phyloP scores from a whole-genome alignment of 23 tunicate species.

The Corella eumyota region DNA sequence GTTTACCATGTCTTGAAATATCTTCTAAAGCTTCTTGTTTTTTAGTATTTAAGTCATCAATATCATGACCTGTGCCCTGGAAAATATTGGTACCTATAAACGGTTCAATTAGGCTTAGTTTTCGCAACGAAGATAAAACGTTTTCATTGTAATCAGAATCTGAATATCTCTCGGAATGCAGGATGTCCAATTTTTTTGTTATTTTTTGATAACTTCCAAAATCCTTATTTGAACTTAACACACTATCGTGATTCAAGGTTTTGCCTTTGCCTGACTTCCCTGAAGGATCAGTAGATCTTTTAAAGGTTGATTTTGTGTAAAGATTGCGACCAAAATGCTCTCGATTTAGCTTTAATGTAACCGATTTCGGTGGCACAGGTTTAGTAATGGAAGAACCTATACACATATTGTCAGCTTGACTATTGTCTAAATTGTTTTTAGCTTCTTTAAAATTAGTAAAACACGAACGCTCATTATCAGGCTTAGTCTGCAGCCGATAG shows the following conservation, averaged over 20 bases:
- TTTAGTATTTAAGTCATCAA: too few relatives aligned
- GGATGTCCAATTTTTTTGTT: not conserved
- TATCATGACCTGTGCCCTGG: too few relatives aligned
- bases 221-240: not conserved
- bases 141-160: constrained; percentile 7
- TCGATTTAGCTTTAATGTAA: constrained; percentile 17
- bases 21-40: not conserved
- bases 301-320: not conserved
- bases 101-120: constrained; percentile 34
- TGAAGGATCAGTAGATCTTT: too few relatives aligned
- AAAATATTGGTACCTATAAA: too few relatives aligned
- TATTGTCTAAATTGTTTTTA: too few relatives aligned
- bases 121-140: constrained; percentile 31
- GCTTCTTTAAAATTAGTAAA: too few relatives aligned
- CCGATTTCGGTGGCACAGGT: constrained; percentile 31
- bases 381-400: constrained; percentile 18
- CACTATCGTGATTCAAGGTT: constrained; percentile 4
- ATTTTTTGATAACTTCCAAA: not conserved
- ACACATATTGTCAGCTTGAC: not conserved
- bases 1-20: not conserved
- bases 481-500: too few relatives aligned
- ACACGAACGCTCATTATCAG: too few relatives aligned
- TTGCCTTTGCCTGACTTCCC: too few relatives aligned
- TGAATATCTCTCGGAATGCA: not conserved
- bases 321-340: not conserved